Evolutionary conservation across 1,140 invertebrate genomes (phyloP), one percentile per base, ranked within the genome.

Genomic region (Chelonus insularis): DNA sequence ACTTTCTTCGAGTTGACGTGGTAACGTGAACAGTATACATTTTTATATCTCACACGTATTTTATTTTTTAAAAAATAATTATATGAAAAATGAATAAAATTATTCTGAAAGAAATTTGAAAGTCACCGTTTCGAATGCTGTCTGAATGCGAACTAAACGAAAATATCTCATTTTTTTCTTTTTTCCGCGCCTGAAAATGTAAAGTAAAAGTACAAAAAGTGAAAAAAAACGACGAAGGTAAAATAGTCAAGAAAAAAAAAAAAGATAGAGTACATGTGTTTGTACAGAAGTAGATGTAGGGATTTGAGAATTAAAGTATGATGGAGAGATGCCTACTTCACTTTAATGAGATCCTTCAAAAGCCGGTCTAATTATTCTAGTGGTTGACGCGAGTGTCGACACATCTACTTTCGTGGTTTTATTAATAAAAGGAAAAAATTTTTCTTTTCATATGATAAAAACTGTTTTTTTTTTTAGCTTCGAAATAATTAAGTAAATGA

Each of bases 11-110:
- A 6, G 7, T 65, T 1, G 66, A 64, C 11, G 74, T n/a, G n/a
- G n/a, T 70, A 37, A 76, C 72, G 14, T 76, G 73, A 50, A 77
- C 75, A 34, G 68, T 74, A 14, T 76, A 77, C 75, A 77, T 77
- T n/a, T n/a, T 0, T 0, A 34, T 2, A 25, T n/a, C n/a, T n/a
- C n/a, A n/a, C n/a, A n/a, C n/a, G n/a, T n/a, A n/a, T n/a, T 43
- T 18, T 4, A 68, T 20, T 23, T 14, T 58, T 14, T 57, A 29
- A 29, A 29, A 29, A 29, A 3, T 29, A 7, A 29, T 7, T 29
- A 4, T 29, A 4, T 29, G 3, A 29, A 3, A 3, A 39, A 39
- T 39, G 11, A 39, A 39, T 5, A 14, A 29, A 4, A 29, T 29
- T 4, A 29, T 29, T 4, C 7, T 29, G 7, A n/a, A n/a, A n/a